Conservation (phyloP, 2,113 vertebrate genomes). For the Clarias macrocephalus region DNA sequence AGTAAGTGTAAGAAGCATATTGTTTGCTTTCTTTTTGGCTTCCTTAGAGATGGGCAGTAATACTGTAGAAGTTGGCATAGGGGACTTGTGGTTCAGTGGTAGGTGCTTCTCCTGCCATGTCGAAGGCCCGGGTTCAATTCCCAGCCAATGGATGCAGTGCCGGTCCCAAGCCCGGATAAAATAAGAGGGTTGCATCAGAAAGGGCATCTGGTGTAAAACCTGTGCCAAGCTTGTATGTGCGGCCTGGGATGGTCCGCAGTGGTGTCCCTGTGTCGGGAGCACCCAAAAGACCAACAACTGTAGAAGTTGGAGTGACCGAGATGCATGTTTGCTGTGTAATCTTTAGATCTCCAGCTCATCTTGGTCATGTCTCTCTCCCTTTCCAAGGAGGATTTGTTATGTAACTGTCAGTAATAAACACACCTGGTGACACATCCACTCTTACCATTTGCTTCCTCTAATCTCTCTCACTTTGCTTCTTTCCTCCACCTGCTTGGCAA, state of each 20-base stretch:
- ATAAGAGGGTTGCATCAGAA: too few relatives aligned
- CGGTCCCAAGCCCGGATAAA: too few relatives aligned
- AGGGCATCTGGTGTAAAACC: too few relatives aligned
- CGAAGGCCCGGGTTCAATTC: too few relatives aligned
- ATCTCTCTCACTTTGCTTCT: slow-evolving; percentile 3
- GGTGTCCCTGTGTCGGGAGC: too few relatives aligned
- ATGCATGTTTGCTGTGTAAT: background rate
- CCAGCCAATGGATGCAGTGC: too few relatives aligned
- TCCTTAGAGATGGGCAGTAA: background rate
- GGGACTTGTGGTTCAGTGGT: too few relatives aligned
- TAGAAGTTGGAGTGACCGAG: background rate
- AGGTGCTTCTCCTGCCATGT: too few relatives aligned
- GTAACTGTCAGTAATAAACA: slow-evolving; percentile 41
- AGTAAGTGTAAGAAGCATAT: background rate
- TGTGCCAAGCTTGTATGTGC: too few relatives aligned
- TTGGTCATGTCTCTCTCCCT: slow-evolving; percentile 35
- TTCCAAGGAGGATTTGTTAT: slow-evolving; percentile 7
- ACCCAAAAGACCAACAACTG: too few relatives aligned
- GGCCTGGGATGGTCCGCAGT: too few relatives aligned
- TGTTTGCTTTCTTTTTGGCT: background rate
- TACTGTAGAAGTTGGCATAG: background rate
- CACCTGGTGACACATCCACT: too few relatives aligned
- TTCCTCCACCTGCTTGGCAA: slow-evolving; percentile 13
- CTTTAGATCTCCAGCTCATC: background rate
- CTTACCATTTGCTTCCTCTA: slow-evolving; percentile 37